Percentiles rank a stretch among this genome's conserved stretches.
Conservation (phyloP, 2,888 invertebrate genomes). For the Agrochola circellaris region DNA sequence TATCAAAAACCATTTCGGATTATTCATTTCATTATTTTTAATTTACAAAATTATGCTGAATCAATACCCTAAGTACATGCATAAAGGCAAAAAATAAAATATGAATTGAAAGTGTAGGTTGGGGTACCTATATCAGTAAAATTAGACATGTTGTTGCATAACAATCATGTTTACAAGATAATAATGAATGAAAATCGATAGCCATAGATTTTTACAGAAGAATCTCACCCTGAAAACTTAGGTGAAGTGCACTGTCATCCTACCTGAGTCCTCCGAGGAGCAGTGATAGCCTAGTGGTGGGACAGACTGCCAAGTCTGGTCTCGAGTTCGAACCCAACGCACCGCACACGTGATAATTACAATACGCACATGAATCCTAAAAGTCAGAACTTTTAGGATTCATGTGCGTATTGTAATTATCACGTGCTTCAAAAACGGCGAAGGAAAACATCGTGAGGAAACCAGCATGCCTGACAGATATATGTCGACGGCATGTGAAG, state of each 20-base stretch:
- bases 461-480: too few relatives aligned
- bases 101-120: not conserved
- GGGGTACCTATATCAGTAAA: not conserved
- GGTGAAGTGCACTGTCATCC: not conserved
- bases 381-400: too few relatives aligned
- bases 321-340: too few relatives aligned
- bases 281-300: too few relatives aligned
- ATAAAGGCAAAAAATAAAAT: not conserved
- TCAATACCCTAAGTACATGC: not conserved
- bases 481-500: too few relatives aligned
- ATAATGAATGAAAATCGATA: slow-evolving; percentile 17
- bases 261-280: not conserved
- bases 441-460: too few relatives aligned
- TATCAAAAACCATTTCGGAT: not conserved
- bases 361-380: too few relatives aligned
- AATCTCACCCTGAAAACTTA: not conserved
- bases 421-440: too few relatives aligned
- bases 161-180: not conserved
- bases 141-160: not conserved
- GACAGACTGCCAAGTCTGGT: too few relatives aligned
- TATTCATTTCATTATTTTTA: not conserved
- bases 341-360: too few relatives aligned
- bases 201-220: too few relatives aligned
- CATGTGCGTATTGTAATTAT: too few relatives aligned
- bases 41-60: not conserved